Evolutionary conservation across 2,113 vertebrate genomes (phyloP).

Genomic region (Podarcis raffonei): DNA sequence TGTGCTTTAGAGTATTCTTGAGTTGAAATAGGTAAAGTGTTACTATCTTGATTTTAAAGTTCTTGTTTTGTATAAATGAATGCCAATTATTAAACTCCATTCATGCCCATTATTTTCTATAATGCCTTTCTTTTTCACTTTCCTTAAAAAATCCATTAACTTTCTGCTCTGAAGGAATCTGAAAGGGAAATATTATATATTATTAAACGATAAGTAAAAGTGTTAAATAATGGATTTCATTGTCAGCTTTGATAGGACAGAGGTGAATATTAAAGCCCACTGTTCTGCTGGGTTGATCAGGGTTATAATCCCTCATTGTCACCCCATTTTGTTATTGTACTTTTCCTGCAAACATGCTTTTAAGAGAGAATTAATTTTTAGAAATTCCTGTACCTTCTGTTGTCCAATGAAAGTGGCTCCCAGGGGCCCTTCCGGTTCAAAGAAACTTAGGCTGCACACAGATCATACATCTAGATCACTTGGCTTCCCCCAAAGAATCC

Average conservation of each 20-base stretch:
- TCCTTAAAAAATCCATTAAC: background rate
- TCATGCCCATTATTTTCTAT: background rate
- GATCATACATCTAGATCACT: no score
- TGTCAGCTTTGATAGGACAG: slow-evolving; percentile 50
- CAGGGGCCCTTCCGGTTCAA: no score
- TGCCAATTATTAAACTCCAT: background rate
- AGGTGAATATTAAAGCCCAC: slow-evolving; percentile 45
- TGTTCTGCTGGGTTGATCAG: slow-evolving; percentile 44
- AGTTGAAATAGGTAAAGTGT: no score
- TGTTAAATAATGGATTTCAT: background rate
- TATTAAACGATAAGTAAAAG: background rate
- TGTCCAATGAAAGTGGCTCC: no score
- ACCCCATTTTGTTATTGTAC: slow-evolving; percentile 44
- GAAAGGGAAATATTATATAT: slow-evolving; percentile 1
- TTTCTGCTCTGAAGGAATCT: background rate
- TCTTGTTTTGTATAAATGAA: background rate
- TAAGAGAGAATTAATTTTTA: slow-evolving; percentile 47
- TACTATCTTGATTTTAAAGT: no score
- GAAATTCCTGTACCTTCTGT: background rate
- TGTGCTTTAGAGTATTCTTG: no score
- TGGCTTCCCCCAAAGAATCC: no score
- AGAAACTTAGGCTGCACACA: no score
- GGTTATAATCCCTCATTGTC: slow-evolving; percentile 43
- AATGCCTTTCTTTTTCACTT: background rate
- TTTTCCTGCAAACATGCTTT: slow-evolving; percentile 37